phyloP scores from a whole-genome alignment of 1,140 invertebrate genomes.

The Conus betulinus region DNA sequence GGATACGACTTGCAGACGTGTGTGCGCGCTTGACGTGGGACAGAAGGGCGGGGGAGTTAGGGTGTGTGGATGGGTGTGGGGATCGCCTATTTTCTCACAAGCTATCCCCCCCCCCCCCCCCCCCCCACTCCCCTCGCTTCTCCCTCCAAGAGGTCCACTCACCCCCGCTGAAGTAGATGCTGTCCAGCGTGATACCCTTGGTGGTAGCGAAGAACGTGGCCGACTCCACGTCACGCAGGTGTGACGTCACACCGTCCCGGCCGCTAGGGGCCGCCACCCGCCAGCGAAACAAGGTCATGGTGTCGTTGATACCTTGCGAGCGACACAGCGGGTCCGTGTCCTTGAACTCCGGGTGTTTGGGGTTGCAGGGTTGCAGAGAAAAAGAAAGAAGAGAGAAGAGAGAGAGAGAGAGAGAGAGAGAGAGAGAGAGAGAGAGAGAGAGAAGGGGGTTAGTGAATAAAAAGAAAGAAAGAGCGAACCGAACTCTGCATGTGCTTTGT shows the following conservation, averaged over 20 bases:
- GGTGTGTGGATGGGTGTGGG: no score
- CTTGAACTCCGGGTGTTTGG: constrained; percentile 73
- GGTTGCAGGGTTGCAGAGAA: constrained; percentile 73
- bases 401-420: constrained; percentile 21
- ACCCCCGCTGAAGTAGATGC: constrained; percentile 75
- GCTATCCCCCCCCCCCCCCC: no score
- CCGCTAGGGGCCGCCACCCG: constrained; percentile 69
- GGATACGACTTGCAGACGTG: no score
- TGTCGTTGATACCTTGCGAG: constrained; percentile 72
- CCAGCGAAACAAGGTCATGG: constrained; percentile 73
- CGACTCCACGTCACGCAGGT: constrained; percentile 69
- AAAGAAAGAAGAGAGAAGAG: not conserved
- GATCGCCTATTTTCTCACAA: no score
- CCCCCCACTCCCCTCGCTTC: no score
- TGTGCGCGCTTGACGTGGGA: no score
- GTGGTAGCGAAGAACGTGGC: constrained; percentile 73
- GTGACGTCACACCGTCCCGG: constrained; percentile 64
- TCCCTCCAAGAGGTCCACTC: not conserved
- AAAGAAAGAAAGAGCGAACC: not conserved
- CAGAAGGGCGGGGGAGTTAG: no score
- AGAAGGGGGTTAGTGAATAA: not conserved
- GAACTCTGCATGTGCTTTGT: no score
- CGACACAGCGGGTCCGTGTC: constrained; percentile 71
- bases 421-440: constrained; percentile 6
- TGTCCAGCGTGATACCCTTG: constrained; percentile 72